Evolutionary conservation across 2,888 invertebrate genomes (phyloP).

Genomic region (Acleris laterana): DNA sequence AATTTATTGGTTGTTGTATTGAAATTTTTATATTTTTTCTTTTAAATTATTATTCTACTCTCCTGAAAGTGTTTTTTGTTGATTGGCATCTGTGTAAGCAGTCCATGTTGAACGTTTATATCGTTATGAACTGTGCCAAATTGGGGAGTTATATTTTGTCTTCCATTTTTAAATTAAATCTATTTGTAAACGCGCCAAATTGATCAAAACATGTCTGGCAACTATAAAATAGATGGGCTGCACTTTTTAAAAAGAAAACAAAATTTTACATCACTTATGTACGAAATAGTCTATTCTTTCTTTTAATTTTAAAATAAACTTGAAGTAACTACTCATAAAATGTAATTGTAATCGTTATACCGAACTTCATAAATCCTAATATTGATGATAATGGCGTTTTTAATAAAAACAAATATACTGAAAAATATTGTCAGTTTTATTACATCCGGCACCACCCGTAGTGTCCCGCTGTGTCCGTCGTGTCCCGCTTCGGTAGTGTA

Average conservation of each 20-base stretch:
- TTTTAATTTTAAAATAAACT: slow-evolving; percentile 76
- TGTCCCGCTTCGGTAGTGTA: slow-evolving; percentile 23
- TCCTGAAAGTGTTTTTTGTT: slow-evolving; percentile 67
- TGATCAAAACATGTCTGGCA: slow-evolving; percentile 36
- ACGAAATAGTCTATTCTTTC: slow-evolving; percentile 70
- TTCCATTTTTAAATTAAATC: slow-evolving; percentile 56
- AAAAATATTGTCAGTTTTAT: slow-evolving; percentile 78
- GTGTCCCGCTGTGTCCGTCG: slow-evolving; percentile 44
- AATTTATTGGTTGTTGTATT: slow-evolving; percentile 85
- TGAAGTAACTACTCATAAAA: slow-evolving; percentile 82
- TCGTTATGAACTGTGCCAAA: slow-evolving; percentile 64
- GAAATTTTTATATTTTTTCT: slow-evolving; percentile 74
- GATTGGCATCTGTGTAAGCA: slow-evolving; percentile 76
- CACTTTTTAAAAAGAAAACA: slow-evolving; percentile 44
- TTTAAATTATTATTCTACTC: slow-evolving; percentile 78
- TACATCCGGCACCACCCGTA: slow-evolving; percentile 46
- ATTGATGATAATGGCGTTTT: slow-evolving; percentile 85
- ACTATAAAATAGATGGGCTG: slow-evolving; percentile 55
- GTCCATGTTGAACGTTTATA: slow-evolving; percentile 59
- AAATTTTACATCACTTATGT: slow-evolving; percentile 49
- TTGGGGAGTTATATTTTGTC: slow-evolving; percentile 59
- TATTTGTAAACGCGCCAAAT: slow-evolving; percentile 47
- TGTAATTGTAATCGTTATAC: slow-evolving; percentile 83
- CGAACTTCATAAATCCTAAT: slow-evolving; percentile 84
- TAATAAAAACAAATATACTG: slow-evolving; percentile 83